Conservation (phyloP, 2,113 vertebrate species). For the Calyptomena viridis region DNA sequence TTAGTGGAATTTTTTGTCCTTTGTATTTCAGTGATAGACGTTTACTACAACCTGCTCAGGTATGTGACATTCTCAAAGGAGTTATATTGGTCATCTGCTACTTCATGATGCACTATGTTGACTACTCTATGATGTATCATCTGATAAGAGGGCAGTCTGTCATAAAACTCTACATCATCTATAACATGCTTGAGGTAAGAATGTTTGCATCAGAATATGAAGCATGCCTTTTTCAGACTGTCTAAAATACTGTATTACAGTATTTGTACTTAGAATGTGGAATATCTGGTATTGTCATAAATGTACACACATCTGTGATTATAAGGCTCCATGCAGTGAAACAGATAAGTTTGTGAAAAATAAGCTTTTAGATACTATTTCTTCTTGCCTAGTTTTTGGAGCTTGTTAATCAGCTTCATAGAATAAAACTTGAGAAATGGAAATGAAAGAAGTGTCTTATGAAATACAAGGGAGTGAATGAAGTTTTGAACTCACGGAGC, state of each 20-base stretch:
- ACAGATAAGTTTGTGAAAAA: neutral
- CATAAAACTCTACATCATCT: constrained; percentile 99
- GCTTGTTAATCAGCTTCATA: neutral
- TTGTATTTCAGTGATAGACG: constrained; percentile 84
- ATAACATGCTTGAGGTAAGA: constrained; percentile 99
- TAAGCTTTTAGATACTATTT: neutral
- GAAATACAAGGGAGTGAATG: neutral
- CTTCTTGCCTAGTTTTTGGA: neutral
- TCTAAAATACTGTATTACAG: neutral
- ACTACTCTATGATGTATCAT: constrained; percentile 99
- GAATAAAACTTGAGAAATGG: neutral
- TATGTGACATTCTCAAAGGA: constrained; percentile 95
- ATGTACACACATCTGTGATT: neutral
- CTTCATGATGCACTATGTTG: constrained; percentile 98
- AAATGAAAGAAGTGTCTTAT: neutral
- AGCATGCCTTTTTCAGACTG: neutral
- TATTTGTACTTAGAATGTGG: neutral
- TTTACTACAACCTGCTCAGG: constrained; percentile 94
- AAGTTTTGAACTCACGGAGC: neutral
- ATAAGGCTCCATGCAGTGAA: neutral
- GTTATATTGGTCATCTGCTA: constrained; percentile 93
- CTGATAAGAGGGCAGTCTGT: constrained; percentile 96
- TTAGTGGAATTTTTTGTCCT: constrained; percentile 9
- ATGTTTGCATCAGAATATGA: neutral
- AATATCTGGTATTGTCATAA: neutral